A percentile compares a stretch with the other conserved stretches of the same genome.
These are phyloP conservation scores for Cheirogaleus major DNA, from an alignment of 2,797 vertebrate species.

Conservation along the genomic window DNA sequence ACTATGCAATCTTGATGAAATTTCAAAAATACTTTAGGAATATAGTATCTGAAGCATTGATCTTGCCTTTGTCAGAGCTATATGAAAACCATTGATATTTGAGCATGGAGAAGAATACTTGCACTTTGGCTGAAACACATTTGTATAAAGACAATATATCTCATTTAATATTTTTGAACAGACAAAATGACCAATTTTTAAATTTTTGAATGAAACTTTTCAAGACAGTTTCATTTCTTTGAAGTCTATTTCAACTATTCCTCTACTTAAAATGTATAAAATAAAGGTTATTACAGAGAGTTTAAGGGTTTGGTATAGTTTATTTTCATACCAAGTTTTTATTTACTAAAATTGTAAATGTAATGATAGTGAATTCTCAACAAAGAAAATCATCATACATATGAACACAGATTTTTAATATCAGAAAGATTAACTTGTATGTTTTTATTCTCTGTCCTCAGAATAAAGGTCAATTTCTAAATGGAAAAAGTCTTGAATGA, in stretches of 20 bases:
- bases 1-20: background rate
- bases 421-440: background rate
- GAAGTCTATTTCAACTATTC: constrained; percentile 13
- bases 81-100: background rate
- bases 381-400: background rate
- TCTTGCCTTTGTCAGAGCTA: background rate
- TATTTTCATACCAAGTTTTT: constrained; percentile 37
- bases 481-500: background rate
- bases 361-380: background rate
- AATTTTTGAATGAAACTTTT: background rate
- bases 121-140: background rate
- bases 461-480: background rate
- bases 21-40: constrained; percentile 7
- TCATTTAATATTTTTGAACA: background rate
- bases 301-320: background rate
- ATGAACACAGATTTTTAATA: background rate
- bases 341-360: constrained; percentile 26
- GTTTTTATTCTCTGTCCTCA: background rate
- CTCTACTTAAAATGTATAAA: background rate
- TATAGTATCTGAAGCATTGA: background rate
- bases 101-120: background rate
- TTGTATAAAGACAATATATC: background rate
- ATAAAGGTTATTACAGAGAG: background rate
- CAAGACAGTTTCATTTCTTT: background rate
- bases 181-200: background rate